Conservation (phyloP, 2,888 invertebrate genomes). For the Thecocarcelia acutangulata region DNA sequence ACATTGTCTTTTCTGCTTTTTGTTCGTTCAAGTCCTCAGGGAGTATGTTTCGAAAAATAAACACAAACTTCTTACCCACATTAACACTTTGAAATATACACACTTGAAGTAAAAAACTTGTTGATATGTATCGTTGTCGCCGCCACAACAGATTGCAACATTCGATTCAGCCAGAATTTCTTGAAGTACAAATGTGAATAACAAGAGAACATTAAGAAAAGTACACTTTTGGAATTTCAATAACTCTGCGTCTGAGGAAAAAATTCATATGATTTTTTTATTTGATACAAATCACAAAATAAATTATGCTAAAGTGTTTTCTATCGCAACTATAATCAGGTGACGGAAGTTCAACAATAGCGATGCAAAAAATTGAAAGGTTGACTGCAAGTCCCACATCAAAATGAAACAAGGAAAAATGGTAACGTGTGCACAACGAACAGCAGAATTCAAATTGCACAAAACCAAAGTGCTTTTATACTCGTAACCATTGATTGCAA, state of each 20-base stretch:
- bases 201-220: constrained; percentile 1
- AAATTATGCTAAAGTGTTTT: constrained; percentile 42
- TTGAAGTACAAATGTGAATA: constrained; percentile 30
- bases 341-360: constrained; percentile 23
- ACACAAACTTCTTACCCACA: constrained; percentile 25
- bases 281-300: constrained; percentile 16
- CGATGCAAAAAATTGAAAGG: constrained; percentile 24
- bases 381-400: constrained; percentile 5
- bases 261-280: neutral
- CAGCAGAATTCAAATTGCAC: too few species aligned
- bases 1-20: neutral
- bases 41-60: constrained; percentile 31
- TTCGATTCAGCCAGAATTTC: constrained; percentile 37
- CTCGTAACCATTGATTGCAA: too few species aligned
- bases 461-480: too few species aligned
- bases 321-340: constrained; percentile 28
- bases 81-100: constrained; percentile 45
- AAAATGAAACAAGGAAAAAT: too few species aligned
- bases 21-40: constrained; percentile 41
- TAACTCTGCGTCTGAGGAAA: neutral
- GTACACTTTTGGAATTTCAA: neutral
- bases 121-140: constrained; percentile 34
- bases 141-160: constrained; percentile 33
- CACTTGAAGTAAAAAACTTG: constrained; percentile 31
- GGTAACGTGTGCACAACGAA: too few species aligned